A percentile compares a stretch with the other conserved stretches of the same genome.
These are phyloP conservation scores for Rhagonycha fulva DNA, from an alignment of 2,888 invertebrate species.

Conservation along the genomic window DNA sequence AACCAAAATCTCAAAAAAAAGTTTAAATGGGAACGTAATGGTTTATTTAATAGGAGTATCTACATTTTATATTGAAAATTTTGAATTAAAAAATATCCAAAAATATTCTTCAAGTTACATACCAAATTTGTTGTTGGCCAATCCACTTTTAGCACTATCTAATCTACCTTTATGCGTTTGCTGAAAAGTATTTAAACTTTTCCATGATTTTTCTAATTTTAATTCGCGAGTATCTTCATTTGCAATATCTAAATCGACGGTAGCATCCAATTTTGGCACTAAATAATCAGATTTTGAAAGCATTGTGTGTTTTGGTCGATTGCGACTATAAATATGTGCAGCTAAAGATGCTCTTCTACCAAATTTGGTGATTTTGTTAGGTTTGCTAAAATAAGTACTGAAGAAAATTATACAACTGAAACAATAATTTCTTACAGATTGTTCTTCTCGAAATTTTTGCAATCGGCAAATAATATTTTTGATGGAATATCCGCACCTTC, in stretches of 20 bases:
- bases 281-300: conserved; percentile 40
- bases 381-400: conserved; percentile 13
- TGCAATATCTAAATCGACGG: conserved; percentile 31
- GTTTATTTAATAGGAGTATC: not conserved
- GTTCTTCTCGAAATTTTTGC: conserved; percentile 7
- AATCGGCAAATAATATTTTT: not conserved
- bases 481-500: conserved; percentile 19
- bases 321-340: conserved; percentile 36
- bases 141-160: conserved; percentile 30
- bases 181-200: conserved; percentile 44
- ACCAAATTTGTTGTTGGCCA: not conserved
- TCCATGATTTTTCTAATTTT: conserved; percentile 45
- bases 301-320: conserved; percentile 36
- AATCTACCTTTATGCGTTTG: conserved; percentile 47
- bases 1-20: not conserved
- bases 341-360: conserved; percentile 45
- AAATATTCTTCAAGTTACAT: conserved; percentile 2
- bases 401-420: not conserved
- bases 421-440: conserved; percentile 11
- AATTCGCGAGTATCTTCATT: conserved; percentile 27
- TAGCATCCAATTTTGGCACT: conserved; percentile 39
- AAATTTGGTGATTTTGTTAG: conserved; percentile 39
- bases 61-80: not conserved
- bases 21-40: not conserved
- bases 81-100: not conserved